These are phyloP conservation scores for Rallus limicola DNA, from an alignment of 2,113 vertebrate genomes.

Conservation along the genomic window DNA sequence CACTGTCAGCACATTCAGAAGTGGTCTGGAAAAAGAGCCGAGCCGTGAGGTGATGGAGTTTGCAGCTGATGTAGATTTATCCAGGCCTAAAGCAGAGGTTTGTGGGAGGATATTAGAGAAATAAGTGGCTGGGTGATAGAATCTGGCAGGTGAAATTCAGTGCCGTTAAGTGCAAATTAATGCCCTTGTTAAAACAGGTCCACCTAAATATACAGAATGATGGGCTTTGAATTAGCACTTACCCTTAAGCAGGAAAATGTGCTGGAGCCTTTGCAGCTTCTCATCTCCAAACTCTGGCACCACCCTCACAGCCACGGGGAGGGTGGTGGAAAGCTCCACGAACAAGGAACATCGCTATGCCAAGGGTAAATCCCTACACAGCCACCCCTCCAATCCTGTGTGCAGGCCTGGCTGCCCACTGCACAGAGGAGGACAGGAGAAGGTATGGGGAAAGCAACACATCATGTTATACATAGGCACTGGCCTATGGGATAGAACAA, in stretches of 20 bases:
- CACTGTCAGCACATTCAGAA: not conserved
- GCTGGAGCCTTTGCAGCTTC: not conserved
- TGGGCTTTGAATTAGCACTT: not conserved
- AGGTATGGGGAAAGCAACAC: not conserved
- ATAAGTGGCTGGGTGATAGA: not conserved
- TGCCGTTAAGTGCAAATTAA: not conserved
- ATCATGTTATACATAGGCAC: not conserved
- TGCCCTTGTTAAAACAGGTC: not conserved
- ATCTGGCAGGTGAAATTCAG: not conserved
- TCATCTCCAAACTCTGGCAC: not conserved
- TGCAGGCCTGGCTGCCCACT: not conserved
- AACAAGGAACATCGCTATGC: fast-evolving
- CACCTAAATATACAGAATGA: not conserved
- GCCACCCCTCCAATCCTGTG: fast-evolving
- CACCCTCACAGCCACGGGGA: fast-evolving
- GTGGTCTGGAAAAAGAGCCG: not conserved
- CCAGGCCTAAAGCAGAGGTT: not conserved
- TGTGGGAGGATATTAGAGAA: not conserved
- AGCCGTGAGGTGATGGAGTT: not conserved
- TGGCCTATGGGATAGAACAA: not conserved
- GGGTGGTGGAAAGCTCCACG: not conserved
- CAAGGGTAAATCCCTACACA: not conserved
- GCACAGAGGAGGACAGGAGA: not conserved
- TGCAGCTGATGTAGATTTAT: not conserved
- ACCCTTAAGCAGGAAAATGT: not conserved